Base-by-base conservation (phyloP, 2,113 vertebrate genomes). In the Lasiurus cinereus region DNA sequence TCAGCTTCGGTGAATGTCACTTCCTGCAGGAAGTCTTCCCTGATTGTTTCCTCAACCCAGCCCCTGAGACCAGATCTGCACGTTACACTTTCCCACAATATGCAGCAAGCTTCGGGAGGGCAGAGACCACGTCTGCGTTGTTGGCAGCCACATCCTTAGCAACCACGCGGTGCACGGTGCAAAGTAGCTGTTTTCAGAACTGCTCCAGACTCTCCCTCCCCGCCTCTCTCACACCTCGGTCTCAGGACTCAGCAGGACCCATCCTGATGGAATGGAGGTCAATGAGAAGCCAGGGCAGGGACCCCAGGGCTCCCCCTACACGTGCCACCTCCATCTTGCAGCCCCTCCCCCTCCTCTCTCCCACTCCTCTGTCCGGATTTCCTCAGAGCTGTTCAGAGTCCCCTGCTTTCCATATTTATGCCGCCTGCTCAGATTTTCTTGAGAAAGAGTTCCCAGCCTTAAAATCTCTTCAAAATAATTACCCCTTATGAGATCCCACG, bases 241-340 rank as follows among this genome's bases (percentile, higher is more conserved):
- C n/a, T 67, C 50, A 6, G 1, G 1, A 33, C 54, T 78, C 54
- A 46, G 62, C 1, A 36, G 76, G 2, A 6, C 69, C 39, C 19
- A 6, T 21, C 13, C 6, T 4, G 4, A 2, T 0, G n/a, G 46
- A 46, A 3, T 2, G 3, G 29, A 31, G 2, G 5, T n/a, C 31
- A 24, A 15, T 3, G 12, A 77, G 74, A 94, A 76, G 52, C 62
- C n/a, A 73, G 48, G 48, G 70, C 22, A 10, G 56, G 48, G 0
- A 15, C 31, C 77, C 5, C 2, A 6, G 12, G 5, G 14, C 14
- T 8, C 1, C 22, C 16, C 52, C 13, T 2, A 31, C 24, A 14
- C 43, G 4, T 7, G 39, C 36, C 33, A 33, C 21, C 10, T 52
- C 4, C 1, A 27, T 14, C 10, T 13, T 29, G 4, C 3, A 74